Evolutionary conservation across 2,113 vertebrate species (phyloP).

Genomic region (Emydocephalus ijimae): DNA sequence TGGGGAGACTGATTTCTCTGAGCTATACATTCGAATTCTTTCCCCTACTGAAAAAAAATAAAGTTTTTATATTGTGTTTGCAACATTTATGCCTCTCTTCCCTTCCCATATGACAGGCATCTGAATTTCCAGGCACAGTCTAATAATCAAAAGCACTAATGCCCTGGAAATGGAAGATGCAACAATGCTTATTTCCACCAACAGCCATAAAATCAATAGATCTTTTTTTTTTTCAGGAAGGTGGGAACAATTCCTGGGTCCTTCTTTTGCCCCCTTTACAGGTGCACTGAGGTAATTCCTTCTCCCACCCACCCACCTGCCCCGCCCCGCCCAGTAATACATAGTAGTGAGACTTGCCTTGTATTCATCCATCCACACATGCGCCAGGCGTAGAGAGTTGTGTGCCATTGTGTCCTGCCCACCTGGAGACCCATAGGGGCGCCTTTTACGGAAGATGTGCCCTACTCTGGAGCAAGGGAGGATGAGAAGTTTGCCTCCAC

Average conservation of each 20-base stretch:
- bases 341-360: slow-evolving; percentile 73
- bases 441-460: slow-evolving; percentile 95
- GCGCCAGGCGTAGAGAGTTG: slow-evolving; percentile 88
- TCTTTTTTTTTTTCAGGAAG: background rate
- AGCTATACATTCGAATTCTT: background rate
- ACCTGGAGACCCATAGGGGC: slow-evolving; percentile 90
- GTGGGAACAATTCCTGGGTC: too few species aligned
- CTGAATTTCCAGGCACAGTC: background rate
- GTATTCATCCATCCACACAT: slow-evolving; percentile 97
- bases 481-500: slow-evolving; percentile 89
- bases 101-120: background rate
- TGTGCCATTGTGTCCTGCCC: slow-evolving; percentile 97
- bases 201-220: background rate
- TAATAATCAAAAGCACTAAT: background rate
- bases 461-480: slow-evolving; percentile 94
- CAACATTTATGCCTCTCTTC: background rate
- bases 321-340: background rate
- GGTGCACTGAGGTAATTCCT: background rate
- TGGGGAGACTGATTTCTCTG: too few species aligned
- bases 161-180: background rate
- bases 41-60: background rate
- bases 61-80: background rate
- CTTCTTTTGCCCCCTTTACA: background rate
- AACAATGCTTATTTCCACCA: background rate
- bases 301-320: background rate